A percentile compares a stretch with the other conserved stretches of the same genome.
Evolutionary conservation across 35 echinoderm and acorn worm genomes (phyloP).

Genomic region (Heliocidaris erythrogramma): DNA sequence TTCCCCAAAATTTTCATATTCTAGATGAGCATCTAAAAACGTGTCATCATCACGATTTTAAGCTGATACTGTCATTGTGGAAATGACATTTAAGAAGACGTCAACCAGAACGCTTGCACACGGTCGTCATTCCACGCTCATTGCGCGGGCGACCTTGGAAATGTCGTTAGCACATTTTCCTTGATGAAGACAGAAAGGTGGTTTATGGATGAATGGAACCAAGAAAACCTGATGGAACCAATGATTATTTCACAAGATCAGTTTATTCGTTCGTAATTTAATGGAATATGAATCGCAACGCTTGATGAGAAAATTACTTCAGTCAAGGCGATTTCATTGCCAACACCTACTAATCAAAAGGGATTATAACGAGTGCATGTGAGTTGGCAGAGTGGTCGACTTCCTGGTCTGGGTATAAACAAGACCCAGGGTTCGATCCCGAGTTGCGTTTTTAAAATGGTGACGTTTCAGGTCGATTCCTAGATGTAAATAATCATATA

Average conservation of each 20-base stretch:
- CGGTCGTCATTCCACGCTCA: neutral
- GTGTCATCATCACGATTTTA: neutral
- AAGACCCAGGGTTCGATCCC: too few relatives aligned
- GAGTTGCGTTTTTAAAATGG: too few relatives aligned
- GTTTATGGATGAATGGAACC: neutral
- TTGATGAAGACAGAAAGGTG: neutral
- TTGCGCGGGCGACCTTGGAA: neutral
- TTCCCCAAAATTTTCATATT: too few relatives aligned
- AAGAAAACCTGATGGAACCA: neutral
- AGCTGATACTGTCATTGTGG: neutral
- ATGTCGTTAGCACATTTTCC: constrained; percentile 1
- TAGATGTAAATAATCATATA: too few relatives aligned
- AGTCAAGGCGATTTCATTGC: neutral
- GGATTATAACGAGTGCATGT: neutral
- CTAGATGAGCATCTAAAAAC: neutral
- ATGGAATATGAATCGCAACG: neutral
- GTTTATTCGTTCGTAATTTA: neutral
- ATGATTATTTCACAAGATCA: neutral
- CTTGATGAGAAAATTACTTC: neutral
- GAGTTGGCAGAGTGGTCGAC: neutral
- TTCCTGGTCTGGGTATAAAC: neutral
- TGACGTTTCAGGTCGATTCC: too few relatives aligned
- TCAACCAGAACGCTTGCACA: neutral
- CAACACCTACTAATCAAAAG: neutral
- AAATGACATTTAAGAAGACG: neutral